Percentiles rank a stretch among this genome's conserved stretches.
Conservation (phyloP, 2,888 invertebrate genomes). For the Cheilosia vernalis region DNA sequence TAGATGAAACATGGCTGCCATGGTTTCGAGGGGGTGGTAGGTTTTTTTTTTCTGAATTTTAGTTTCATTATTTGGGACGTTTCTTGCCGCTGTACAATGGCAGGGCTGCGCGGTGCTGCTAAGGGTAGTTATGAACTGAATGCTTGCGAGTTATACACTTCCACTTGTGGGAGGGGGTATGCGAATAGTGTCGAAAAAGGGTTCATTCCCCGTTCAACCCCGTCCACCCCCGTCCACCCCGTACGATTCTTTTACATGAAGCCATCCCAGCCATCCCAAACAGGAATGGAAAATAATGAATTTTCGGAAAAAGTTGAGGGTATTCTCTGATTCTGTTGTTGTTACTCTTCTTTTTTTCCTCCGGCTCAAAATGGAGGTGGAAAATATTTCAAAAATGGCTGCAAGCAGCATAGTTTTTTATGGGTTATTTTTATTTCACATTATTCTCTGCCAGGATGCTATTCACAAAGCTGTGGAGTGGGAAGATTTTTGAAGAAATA, state of each 20-base stretch:
- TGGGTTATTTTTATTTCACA: background rate
- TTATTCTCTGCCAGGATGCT: background rate
- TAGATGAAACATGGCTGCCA: slow-evolving; percentile 66
- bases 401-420: slow-evolving; percentile 17
- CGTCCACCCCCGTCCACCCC: too few relatives aligned
- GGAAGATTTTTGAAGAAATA: background rate
- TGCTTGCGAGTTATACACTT: background rate
- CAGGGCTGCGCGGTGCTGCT: background rate
- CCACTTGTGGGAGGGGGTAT: background rate
- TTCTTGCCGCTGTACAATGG: slow-evolving; percentile 11
- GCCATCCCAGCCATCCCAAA: slow-evolving; percentile 47
- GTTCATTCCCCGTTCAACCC: too few relatives aligned
- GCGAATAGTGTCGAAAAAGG: slow-evolving; percentile 13
- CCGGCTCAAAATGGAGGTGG: slow-evolving; percentile 10
- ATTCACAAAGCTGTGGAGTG: background rate
- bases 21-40: slow-evolving; percentile 35
- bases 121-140: slow-evolving; percentile 43
- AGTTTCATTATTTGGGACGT: slow-evolving; percentile 45
- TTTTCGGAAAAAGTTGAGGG: slow-evolving; percentile 36
- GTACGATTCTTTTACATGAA: slow-evolving; percentile 21
- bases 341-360: background rate
- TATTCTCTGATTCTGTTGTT: slow-evolving; percentile 26
- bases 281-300: slow-evolving; percentile 52
- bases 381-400: slow-evolving; percentile 43
- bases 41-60: slow-evolving; percentile 15